These are phyloP conservation scores for Hydrozoanthus gracilis DNA, from an alignment of 92 coral and sea anemone species.

Conservation along the genomic window DNA sequence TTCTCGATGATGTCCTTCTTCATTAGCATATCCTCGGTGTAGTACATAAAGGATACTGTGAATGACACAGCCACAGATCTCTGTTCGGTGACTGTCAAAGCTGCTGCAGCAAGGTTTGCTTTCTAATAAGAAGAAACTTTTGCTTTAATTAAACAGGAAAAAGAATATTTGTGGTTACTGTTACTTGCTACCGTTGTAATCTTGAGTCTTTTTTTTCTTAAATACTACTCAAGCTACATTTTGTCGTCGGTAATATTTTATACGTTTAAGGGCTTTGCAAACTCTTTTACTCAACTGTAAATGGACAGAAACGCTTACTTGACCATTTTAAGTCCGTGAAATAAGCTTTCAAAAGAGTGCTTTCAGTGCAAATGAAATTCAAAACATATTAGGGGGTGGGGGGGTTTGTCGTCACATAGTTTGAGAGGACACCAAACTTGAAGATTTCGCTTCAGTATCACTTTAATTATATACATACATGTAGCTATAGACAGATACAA, in stretches of 20 bases:
- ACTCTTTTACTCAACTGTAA: neutral
- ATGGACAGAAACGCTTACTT: too few species aligned
- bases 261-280: neutral
- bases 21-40: constrained; percentile 67
- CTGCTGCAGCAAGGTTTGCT: constrained; percentile 72
- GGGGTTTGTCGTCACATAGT: neutral
- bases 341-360: too few species aligned
- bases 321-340: too few species aligned
- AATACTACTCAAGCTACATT: too few species aligned
- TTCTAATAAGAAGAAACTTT: constrained; percentile 37
- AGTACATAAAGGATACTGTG: constrained; percentile 79
- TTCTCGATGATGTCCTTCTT: constrained; percentile 48
- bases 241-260: too few species aligned
- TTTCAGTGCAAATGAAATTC: too few species aligned
- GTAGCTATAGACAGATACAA: too few species aligned
- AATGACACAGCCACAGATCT: constrained; percentile 68
- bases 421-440: too few species aligned
- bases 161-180: neutral
- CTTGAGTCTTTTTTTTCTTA: too few species aligned
- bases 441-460: too few species aligned
- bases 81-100: constrained; percentile 73
- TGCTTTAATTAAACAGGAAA: neutral
- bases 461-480: too few species aligned
- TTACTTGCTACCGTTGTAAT: neutral
- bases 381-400: neutral